These are phyloP conservation scores for Callorhinus ursinus DNA, from an alignment of 2,113 vertebrate genomes.

Conservation along the genomic window DNA sequence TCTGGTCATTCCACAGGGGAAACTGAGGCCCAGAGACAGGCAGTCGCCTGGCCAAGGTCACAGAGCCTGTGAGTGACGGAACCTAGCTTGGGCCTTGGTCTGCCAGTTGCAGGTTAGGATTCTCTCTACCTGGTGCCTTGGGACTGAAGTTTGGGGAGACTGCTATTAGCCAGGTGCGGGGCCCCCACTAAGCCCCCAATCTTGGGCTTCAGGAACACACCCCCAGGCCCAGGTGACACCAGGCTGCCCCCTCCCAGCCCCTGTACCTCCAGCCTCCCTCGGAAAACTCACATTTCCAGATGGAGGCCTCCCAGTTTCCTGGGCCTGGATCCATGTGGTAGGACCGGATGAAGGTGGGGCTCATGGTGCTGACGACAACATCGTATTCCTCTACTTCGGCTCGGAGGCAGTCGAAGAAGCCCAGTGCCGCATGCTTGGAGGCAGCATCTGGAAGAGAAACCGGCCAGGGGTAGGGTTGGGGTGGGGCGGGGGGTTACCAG, in stretches of 20 bases:
- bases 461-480: neutral
- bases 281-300: constrained; percentile 88
- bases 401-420: constrained; percentile 97
- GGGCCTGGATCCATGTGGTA: constrained; percentile 68
- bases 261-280: neutral
- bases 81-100: neutral
- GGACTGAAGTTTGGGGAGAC: neutral
- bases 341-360: constrained; percentile 94
- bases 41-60: neutral
- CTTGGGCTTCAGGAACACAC: neutral
- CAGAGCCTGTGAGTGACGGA: neutral
- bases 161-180: neutral
- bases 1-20: neutral
- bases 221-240: neutral
- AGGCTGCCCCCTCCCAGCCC: neutral
- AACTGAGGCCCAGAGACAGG: neutral
- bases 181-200: accelerated
- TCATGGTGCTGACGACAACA: constrained; percentile 94
- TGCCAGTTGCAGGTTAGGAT: neutral
- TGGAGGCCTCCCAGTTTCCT: constrained; percentile 84
- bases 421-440: constrained; percentile 96
- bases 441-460: constrained; percentile 90
- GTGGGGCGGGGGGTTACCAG: neutral
- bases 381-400: constrained; percentile 96
- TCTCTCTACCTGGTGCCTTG: neutral